Evolutionary conservation across 2,113 vertebrate genomes (phyloP).

Genomic region (Trichomycterus rosablanca): DNA sequence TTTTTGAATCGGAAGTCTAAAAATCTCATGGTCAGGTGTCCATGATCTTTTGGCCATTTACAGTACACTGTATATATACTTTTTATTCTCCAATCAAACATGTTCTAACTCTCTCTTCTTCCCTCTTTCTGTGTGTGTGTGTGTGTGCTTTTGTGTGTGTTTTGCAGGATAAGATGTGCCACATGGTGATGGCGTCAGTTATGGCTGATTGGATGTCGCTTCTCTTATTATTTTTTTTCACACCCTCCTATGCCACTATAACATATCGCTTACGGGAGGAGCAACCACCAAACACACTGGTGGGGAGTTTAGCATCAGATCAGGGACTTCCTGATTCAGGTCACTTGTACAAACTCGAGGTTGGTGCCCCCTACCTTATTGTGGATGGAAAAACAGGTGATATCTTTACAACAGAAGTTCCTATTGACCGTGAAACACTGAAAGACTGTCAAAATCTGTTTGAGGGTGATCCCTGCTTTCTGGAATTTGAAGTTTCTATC

Average conservation of each 20-base stretch:
- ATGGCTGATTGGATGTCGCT: slow-evolving; percentile 36
- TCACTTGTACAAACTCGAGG: slow-evolving; percentile 94
- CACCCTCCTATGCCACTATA: slow-evolving; percentile 51
- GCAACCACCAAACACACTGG: slow-evolving; percentile 88
- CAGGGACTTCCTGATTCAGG: slow-evolving; percentile 85
- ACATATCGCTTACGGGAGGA: slow-evolving; percentile 84
- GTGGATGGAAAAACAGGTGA: slow-evolving; percentile 94
- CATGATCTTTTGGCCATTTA: too few relatives aligned
- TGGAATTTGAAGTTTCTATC: slow-evolving; percentile 96
- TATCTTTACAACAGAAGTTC: slow-evolving; percentile 91
- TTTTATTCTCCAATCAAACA: too few relatives aligned
- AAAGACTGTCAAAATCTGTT: slow-evolving; percentile 84
- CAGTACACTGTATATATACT: too few relatives aligned
- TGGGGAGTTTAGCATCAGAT: slow-evolving; percentile 87
- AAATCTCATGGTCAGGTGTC: too few relatives aligned
- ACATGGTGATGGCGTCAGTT: slow-evolving; percentile 51
- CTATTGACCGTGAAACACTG: slow-evolving; percentile 88
- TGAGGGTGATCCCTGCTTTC: slow-evolving; percentile 79
- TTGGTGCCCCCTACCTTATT: slow-evolving; percentile 84
- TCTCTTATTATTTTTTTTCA: slow-evolving; percentile 46
- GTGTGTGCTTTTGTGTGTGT: too few relatives aligned
- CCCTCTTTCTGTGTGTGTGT: too few relatives aligned
- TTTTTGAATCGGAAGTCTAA: too few relatives aligned
- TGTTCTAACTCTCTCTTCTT: too few relatives aligned
- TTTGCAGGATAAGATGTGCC: slow-evolving; percentile 38